phyloP scores from a whole-genome alignment of 2,797 vertebrate genomes.

The Anguilla obscura region DNA sequence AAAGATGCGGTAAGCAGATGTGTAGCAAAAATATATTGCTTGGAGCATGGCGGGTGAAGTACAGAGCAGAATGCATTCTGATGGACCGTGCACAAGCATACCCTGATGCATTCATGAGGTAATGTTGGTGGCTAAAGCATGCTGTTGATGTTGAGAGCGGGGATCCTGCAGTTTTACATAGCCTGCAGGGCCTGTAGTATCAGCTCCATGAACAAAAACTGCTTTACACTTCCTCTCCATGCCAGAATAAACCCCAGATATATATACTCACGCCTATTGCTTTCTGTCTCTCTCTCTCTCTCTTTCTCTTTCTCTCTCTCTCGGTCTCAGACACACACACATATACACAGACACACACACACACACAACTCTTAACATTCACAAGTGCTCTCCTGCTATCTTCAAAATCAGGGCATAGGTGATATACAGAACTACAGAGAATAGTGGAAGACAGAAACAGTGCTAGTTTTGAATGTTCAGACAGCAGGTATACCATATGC shows the following conservation, averaged over 20 bases:
- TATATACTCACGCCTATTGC: background rate
- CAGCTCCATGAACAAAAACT: background rate
- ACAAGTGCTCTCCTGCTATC: background rate
- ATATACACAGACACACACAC: background rate
- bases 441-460: background rate
- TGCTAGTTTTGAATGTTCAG: background rate
- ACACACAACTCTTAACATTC: background rate
- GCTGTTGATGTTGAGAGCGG: slow-evolving; percentile 35
- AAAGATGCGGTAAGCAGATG: background rate
- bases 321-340: background rate
- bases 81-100: background rate
- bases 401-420: background rate
- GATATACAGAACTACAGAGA: background rate
- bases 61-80: background rate
- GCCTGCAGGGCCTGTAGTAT: slow-evolving; percentile 9
- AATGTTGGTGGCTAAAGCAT: slow-evolving; percentile 38
- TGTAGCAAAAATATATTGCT: background rate
- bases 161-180: slow-evolving; percentile 36
- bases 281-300: too few species aligned
- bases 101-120: slow-evolving; percentile 41
- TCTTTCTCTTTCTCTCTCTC: background rate
- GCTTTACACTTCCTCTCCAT: background rate
- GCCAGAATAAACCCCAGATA: slow-evolving; percentile 3
- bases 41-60: background rate
- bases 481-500: background rate